Evolutionary conservation across 2,797 vertebrate genomes (phyloP).

Genomic region (Oreonectes daqikongensis): DNA sequence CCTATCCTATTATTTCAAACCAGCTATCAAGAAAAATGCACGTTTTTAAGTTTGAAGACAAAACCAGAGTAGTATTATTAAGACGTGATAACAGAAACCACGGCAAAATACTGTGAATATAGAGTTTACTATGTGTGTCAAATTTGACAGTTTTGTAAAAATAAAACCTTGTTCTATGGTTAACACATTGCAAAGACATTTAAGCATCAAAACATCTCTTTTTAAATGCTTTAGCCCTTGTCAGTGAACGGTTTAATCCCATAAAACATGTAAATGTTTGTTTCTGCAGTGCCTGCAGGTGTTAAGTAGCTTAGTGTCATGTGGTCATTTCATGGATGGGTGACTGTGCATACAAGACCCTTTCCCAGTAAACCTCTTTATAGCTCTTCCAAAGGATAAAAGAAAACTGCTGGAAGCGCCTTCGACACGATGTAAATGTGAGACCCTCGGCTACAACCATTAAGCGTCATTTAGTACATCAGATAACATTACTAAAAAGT

Average conservation of each 20-base stretch:
- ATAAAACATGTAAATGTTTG: slow-evolving; percentile 17
- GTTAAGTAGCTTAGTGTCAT: slow-evolving; percentile 65
- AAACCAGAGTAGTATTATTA: too few relatives aligned
- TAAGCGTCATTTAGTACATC: not conserved
- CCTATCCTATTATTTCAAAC: too few relatives aligned
- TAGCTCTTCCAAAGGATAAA: slow-evolving; percentile 55
- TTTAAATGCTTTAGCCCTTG: not conserved
- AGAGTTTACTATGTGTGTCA: too few relatives aligned
- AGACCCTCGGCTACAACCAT: not conserved
- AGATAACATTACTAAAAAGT: too few relatives aligned
- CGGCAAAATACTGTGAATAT: too few relatives aligned
- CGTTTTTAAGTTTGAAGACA: too few relatives aligned
- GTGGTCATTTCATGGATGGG: slow-evolving; percentile 69
- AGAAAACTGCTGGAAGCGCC: slow-evolving; percentile 36
- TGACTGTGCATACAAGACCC: slow-evolving; percentile 66
- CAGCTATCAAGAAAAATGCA: too few relatives aligned
- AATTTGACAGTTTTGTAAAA: too few relatives aligned
- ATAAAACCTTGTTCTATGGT: not conserved
- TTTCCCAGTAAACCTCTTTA: slow-evolving; percentile 54
- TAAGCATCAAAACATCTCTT: slow-evolving; percentile 3
- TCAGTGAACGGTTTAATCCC: not conserved
- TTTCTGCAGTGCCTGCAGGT: slow-evolving; percentile 39
- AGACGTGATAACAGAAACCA: too few relatives aligned
- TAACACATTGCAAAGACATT: not conserved
- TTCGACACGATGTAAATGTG: not conserved